A percentile compares a stretch with the other conserved stretches of the same genome.
Conservation (phyloP, 2,113 vertebrate species). For the Spilogale gracilis region DNA sequence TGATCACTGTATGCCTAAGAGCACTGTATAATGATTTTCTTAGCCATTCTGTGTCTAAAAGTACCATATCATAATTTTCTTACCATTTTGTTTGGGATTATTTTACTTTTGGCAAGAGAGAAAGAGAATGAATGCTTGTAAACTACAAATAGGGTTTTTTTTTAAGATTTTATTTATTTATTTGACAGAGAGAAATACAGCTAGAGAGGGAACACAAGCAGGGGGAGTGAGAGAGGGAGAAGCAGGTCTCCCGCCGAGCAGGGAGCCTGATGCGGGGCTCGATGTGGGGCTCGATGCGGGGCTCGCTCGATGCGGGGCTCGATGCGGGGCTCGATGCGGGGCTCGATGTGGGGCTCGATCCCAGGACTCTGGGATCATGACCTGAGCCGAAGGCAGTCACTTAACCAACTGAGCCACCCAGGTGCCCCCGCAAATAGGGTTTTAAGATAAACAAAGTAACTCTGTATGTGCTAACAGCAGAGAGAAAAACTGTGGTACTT, state of each 20-base stretch:
- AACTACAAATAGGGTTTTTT: not conserved
- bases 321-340: too few relatives aligned
- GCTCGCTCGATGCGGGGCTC: too few relatives aligned
- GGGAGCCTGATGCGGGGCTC: too few relatives aligned
- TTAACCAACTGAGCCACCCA: too few relatives aligned
- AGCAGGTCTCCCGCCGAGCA: too few relatives aligned
- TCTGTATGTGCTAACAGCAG: not conserved
- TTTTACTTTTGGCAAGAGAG: constrained; percentile 1
- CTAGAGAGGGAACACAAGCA: too few relatives aligned
- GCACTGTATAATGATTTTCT: not conserved
- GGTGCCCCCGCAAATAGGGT: not conserved
- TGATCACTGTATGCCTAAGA: not conserved
- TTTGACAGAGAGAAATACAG: too few relatives aligned
- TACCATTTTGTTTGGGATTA: not conserved
- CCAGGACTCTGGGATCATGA: too few relatives aligned
- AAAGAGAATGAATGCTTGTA: not conserved
- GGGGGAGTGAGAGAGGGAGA: too few relatives aligned
- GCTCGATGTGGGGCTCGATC: too few relatives aligned
- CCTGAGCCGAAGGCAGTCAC: too few relatives aligned
- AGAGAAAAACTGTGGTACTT: constrained; percentile 18
- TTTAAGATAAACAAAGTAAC: constrained; percentile 55
- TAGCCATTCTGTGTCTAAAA: not conserved
- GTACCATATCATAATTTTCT: not conserved
- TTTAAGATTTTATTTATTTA: constrained; percentile 13
- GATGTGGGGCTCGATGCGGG: too few relatives aligned